phyloP scores from a whole-genome alignment of 2,797 vertebrate species.

The Enteromius trimaculatus region DNA sequence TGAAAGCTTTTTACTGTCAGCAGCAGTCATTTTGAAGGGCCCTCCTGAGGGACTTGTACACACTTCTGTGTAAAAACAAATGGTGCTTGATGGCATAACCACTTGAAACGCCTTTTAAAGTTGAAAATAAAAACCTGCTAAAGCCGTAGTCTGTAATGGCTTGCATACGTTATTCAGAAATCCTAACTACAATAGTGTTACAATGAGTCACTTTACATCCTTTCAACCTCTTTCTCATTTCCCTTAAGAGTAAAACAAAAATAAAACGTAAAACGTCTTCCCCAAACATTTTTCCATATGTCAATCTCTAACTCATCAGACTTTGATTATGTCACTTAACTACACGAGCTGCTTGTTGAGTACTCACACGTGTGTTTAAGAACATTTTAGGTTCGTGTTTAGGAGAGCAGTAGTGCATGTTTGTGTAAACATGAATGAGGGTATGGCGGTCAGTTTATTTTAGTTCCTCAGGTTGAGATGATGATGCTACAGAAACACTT shows the following conservation, averaged over 20 bases:
- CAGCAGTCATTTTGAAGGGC: not conserved
- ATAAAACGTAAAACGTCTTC: not conserved
- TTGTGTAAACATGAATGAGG: not conserved
- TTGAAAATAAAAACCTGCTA: not conserved
- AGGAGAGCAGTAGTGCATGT: not conserved
- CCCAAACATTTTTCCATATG: not conserved
- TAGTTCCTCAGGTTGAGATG: conserved; percentile 18
- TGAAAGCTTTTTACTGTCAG: not conserved
- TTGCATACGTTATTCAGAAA: not conserved
- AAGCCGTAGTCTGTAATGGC: not conserved
- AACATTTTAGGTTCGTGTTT: not conserved
- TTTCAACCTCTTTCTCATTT: no score
- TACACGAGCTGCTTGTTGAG: not conserved
- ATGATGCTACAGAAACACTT: conserved; percentile 6
- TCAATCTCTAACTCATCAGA: not conserved
- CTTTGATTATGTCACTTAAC: not conserved
- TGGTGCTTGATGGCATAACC: not conserved
- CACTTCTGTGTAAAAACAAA: not conserved
- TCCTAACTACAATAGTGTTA: not conserved
- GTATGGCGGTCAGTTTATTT: not conserved
- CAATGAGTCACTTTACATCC: not conserved
- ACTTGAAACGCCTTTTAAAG: not conserved
- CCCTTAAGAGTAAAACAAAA: not conserved
- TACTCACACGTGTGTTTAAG: not conserved
- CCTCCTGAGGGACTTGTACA: not conserved